Evolutionary conservation across 2,888 invertebrate genomes (phyloP).

Genomic region (Drosophila ustulata): DNA sequence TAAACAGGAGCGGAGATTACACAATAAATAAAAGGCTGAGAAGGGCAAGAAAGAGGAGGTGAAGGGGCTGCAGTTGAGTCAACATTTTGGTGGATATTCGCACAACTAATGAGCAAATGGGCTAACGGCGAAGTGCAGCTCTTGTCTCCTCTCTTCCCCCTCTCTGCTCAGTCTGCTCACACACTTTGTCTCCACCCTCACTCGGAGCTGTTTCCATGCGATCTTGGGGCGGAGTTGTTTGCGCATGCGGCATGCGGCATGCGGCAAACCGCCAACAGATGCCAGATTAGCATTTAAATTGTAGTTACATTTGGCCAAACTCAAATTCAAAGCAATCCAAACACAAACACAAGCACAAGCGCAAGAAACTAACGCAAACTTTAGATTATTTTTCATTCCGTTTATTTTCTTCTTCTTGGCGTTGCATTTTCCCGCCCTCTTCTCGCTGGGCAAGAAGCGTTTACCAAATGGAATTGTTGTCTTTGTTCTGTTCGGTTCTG

Average conservation of each 20-base stretch:
- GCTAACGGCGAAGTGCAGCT: constrained; percentile 38
- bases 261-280: constrained; percentile 64
- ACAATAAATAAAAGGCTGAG: constrained; percentile 25
- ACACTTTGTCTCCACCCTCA: constrained; percentile 37
- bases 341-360: constrained; percentile 15
- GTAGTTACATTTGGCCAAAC: constrained; percentile 41
- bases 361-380: constrained; percentile 27
- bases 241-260: constrained; percentile 48
- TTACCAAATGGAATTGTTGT: constrained; percentile 79
- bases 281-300: constrained; percentile 80
- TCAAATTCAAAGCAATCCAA: constrained; percentile 33
- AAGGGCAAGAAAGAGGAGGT: constrained; percentile 2
- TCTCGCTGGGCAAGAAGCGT: constrained; percentile 58
- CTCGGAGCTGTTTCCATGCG: constrained; percentile 35
- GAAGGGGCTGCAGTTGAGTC: background rate
- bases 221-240: constrained; percentile 67
- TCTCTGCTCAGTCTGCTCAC: background rate
- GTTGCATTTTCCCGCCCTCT: constrained; percentile 57
- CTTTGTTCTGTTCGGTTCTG: constrained; percentile 57
- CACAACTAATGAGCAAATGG: constrained; percentile 68
- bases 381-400: constrained; percentile 72
- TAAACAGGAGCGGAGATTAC: constrained; percentile 30
- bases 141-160: background rate
- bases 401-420: constrained; percentile 58
- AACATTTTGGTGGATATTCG: constrained; percentile 29